These are phyloP conservation scores for Meloidogyne chitwoodi DNA, from an alignment of 1,140 invertebrate species.

Conservation along the genomic window DNA sequence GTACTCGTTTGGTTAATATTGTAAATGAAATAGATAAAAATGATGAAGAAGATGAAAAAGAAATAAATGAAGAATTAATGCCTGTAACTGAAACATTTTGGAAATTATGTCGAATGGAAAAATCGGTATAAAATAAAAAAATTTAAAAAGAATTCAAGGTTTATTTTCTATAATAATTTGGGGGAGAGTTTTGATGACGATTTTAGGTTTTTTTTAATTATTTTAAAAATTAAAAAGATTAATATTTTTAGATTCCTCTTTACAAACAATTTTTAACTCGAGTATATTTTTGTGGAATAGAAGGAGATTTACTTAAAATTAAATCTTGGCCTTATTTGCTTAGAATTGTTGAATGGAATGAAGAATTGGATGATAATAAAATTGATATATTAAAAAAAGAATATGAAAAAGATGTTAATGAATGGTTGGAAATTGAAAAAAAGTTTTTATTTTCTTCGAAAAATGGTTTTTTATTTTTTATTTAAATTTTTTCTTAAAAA, in stretches of 20 bases:
- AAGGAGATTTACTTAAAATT: conserved; percentile 70
- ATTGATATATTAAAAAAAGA: conserved; percentile 69
- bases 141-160: no score
- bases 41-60: neutral
- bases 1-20: conserved; percentile 82
- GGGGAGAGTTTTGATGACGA: no score
- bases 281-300: conserved; percentile 80
- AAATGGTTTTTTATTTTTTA: neutral
- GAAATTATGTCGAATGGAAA: conserved; percentile 39
- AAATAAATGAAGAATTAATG: neutral
- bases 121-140: conserved; percentile 24
- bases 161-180: no score
- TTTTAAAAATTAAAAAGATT: no score
- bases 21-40: conserved; percentile 62
- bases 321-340: conserved; percentile 74
- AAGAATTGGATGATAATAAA: conserved; percentile 66
- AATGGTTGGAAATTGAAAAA: conserved; percentile 87
- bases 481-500: no score
- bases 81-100: conserved; percentile 53
- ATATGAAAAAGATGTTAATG: conserved; percentile 73
- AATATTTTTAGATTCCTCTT: conserved; percentile 35
- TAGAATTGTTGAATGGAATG: conserved; percentile 74
- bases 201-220: no score
- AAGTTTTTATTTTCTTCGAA: conserved; percentile 69
- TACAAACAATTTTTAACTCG: conserved; percentile 72